Percentiles rank a stretch among this genome's conserved stretches.
Conservation (phyloP, 2,797 vertebrate species). For the Rhinichthys osculus region DNA sequence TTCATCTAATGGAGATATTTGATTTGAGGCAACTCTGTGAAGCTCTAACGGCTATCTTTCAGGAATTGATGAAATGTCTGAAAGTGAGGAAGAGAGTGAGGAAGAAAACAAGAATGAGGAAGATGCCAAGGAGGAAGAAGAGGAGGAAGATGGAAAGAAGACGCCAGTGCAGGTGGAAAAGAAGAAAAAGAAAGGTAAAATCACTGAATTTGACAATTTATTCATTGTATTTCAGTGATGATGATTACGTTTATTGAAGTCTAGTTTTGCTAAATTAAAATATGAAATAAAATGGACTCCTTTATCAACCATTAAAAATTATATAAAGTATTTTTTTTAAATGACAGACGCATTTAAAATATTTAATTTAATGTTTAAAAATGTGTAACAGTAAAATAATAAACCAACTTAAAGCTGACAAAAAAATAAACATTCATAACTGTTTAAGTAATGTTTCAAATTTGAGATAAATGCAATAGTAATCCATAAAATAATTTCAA, state of each 20-base stretch:
- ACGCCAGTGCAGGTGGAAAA: constrained; percentile 82
- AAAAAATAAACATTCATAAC: background rate
- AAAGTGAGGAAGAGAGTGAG: constrained; percentile 92
- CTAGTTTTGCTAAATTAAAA: background rate
- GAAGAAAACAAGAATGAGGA: constrained; percentile 89
- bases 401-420: background rate
- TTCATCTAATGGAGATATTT: background rate
- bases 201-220: background rate
- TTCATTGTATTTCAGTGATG: background rate
- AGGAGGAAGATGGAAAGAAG: constrained; percentile 89
- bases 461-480: background rate
- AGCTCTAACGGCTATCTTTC: background rate
- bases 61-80: constrained; percentile 87
- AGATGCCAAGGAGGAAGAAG: constrained; percentile 85
- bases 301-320: background rate
- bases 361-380: background rate
- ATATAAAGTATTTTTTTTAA: background rate
- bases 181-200: constrained; percentile 83
- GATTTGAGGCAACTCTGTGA: background rate
- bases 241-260: background rate
- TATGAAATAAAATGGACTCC: background rate
- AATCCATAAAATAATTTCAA: background rate
- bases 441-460: too few relatives aligned
- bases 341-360: background rate
- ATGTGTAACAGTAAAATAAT: constrained; percentile 1